Evolutionary conservation across 2,888 invertebrate genomes (phyloP).

Genomic region (Chloroclysta siterata): DNA sequence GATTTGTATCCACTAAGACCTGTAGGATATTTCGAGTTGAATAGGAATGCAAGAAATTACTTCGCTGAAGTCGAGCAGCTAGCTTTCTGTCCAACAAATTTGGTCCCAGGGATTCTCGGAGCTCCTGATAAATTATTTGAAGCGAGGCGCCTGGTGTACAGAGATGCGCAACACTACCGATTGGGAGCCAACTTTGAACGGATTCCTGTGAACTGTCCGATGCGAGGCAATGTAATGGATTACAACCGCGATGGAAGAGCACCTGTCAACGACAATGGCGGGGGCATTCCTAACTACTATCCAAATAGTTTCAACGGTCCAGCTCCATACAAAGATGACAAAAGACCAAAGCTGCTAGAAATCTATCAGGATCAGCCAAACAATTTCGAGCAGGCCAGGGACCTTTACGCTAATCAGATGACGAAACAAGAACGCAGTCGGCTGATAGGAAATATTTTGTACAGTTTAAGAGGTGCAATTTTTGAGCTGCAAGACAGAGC

Average conservation of each 20-base stretch:
- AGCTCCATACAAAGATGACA: constrained; percentile 85
- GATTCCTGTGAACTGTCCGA: constrained; percentile 97
- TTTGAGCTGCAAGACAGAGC: constrained; percentile 81
- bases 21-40: constrained; percentile 92
- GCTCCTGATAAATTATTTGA: constrained; percentile 95
- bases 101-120: constrained; percentile 95
- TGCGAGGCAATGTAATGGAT: constrained; percentile 85
- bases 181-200: constrained; percentile 95
- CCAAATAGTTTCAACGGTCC: constrained; percentile 97
- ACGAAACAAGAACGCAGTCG: constrained; percentile 89
- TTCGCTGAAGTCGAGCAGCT: constrained; percentile 96
- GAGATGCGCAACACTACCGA: constrained; percentile 93
- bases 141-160: constrained; percentile 92
- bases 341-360: constrained; percentile 79
- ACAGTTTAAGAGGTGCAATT: constrained; percentile 90
- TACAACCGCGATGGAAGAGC: constrained; percentile 95
- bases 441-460: constrained; percentile 91
- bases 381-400: constrained; percentile 92
- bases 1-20: constrained; percentile 92
- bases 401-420: constrained; percentile 91
- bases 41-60: constrained; percentile 95
- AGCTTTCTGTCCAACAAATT: constrained; percentile 93
- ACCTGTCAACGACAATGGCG: constrained; percentile 90
- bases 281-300: constrained; percentile 95
- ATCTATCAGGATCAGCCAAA: constrained; percentile 90